Evolutionary conservation across 2,113 vertebrate genomes (phyloP).

Genomic region (Myanophis thanlyinensis): DNA sequence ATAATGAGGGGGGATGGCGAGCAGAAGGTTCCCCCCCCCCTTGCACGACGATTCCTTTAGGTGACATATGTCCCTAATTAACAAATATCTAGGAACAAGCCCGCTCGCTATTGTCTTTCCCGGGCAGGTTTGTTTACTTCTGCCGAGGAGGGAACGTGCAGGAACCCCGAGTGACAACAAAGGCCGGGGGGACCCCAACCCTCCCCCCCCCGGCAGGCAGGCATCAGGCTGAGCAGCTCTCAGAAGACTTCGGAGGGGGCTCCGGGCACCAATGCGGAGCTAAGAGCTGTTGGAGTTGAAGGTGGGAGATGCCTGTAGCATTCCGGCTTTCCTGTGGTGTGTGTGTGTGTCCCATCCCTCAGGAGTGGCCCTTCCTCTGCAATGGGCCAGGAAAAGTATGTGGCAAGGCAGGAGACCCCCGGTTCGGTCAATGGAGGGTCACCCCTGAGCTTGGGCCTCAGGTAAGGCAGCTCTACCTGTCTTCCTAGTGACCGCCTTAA

Average conservation of each 20-base stretch:
- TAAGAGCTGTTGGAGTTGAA: background rate
- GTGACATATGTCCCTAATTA: slow-evolving; percentile 64
- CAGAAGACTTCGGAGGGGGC: background rate
- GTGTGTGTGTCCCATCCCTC: background rate
- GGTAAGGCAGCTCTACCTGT: background rate
- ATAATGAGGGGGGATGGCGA: slow-evolving; percentile 54
- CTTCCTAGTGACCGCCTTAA: background rate
- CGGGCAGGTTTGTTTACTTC: background rate
- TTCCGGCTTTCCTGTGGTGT: background rate
- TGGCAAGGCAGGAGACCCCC: background rate
- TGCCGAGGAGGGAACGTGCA: background rate
- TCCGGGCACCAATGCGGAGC: background rate
- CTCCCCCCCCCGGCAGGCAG: background rate
- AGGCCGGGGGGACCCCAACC: no score
- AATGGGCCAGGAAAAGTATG: background rate
- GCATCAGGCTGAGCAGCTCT: background rate
- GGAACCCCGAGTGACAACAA: background rate
- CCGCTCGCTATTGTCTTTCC: slow-evolving; percentile 32
- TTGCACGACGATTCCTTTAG: slow-evolving; percentile 63
- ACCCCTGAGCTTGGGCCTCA: background rate
- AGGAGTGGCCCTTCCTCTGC: background rate
- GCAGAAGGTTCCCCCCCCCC: slow-evolving; percentile 60
- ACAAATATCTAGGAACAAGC: slow-evolving; percentile 34
- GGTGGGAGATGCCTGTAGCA: background rate
- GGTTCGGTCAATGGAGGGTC: background rate